Base-by-base conservation (phyloP, 2,888 invertebrate genomes). In the Leptinotarsa peninsularis region DNA sequence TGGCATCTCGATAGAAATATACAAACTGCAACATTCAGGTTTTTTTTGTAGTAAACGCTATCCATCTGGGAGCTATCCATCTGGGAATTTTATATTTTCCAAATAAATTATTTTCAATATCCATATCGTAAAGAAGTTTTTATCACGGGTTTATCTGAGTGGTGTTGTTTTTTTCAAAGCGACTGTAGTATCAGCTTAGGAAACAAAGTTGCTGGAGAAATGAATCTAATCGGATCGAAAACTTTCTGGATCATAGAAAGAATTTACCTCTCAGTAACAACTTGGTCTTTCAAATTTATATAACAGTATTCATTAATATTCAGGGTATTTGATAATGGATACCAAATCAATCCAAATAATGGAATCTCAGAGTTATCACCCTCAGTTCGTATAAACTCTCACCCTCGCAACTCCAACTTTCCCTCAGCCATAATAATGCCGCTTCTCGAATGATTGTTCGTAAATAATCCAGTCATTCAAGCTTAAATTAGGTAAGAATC, bases 161-260 rank as follows among this genome's bases (percentile, higher is more conserved):
- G 71, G 7, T 73, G 3, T 13, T 73, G 66, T 73, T 78, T 75
- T 23, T 72, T 50, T 77, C 79, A 79, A 49, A 63, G 71, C 15
- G 75, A 52, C 52, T 83, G 81, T 17, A 21, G 21, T 21, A 21
- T 21, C 60, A 80, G 56, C 66, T 83, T 83, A 10, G 82, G 81
- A 10, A 60, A 43, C 13, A 83, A 52, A 13, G 77, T 72, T 3
- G 76, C 75, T 17, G 81, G 80, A 49, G 76, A 76, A 21, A 74
- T 71, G 63, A 83, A 77, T 4, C 83, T 82, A 21, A 82, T 72
- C 15, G 82, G 81, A 73, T 83, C 81, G 72, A 80, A 82, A 52
- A 82, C 67, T n/a, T 76, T 54, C 27, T 83, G 80, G 49, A 76
- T 73, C 50, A 79, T 69, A 18, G 73, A 76, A 23, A 21, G 21